Percentiles rank a stretch among this genome's conserved stretches.
phyloP scores from a whole-genome alignment of 2,888 invertebrate species.

The Amphipoea lucens region DNA sequence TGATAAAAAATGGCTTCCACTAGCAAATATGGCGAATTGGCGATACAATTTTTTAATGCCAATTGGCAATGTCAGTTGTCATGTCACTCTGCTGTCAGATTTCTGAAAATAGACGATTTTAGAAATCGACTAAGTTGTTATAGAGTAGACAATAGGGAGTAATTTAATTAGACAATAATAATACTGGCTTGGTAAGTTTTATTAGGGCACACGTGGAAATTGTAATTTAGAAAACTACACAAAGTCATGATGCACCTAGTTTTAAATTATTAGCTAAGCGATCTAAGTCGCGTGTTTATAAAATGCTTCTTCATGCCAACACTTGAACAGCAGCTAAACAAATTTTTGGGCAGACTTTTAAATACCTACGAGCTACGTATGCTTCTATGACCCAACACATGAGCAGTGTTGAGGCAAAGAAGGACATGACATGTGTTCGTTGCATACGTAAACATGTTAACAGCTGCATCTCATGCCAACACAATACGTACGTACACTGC shows the following conservation, averaged over 20 bases:
- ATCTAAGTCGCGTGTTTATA: neutral
- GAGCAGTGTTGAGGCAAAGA: no score
- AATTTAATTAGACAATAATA: neutral
- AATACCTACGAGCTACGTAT: neutral
- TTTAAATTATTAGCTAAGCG: neutral
- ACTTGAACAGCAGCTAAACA: neutral
- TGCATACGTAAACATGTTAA: no score
- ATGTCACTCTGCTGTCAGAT: slow-evolving; percentile 47
- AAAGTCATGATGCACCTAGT: neutral
- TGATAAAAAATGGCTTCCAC: slow-evolving; percentile 68
- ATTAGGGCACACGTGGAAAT: neutral
- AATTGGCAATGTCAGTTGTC: slow-evolving; percentile 33
- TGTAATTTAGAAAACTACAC: neutral
- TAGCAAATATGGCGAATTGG: slow-evolving; percentile 60
- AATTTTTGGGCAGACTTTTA: neutral
- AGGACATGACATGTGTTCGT: no score
- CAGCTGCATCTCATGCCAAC: no score
- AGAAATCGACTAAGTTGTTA: slow-evolving; percentile 9
- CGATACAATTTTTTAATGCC: slow-evolving; percentile 30
- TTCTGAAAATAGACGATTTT: slow-evolving; percentile 7
- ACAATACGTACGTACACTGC: no score
- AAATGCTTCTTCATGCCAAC: neutral
- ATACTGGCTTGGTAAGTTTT: no score
- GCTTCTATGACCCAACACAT: no score
- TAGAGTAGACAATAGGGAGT: neutral